phyloP scores from a whole-genome alignment of 2,113 vertebrate genomes.

The Eira barbara region DNA sequence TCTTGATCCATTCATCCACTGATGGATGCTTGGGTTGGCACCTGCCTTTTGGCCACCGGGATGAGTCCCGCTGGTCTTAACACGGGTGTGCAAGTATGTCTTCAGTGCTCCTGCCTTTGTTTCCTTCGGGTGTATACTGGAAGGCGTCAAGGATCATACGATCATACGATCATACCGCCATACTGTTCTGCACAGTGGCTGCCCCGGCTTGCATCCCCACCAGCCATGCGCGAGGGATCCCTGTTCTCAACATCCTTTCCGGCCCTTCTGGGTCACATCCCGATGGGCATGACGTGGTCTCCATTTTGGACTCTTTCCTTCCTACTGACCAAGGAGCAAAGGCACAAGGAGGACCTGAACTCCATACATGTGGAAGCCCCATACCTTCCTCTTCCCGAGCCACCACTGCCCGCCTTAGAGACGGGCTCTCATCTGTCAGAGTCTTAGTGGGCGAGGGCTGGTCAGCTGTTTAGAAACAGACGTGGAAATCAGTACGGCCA shows the following conservation, averaged over 20 bases:
- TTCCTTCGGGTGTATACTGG: no score
- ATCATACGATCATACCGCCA: no score
- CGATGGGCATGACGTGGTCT: rapidly evolving
- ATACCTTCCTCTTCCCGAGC: no score
- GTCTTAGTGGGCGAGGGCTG: no score
- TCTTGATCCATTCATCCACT: background rate
- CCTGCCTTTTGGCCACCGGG: background rate
- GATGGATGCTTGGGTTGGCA: background rate
- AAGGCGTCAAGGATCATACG: rapidly evolving
- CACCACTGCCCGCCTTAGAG: background rate
- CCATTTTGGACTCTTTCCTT: background rate
- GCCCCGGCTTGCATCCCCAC: background rate
- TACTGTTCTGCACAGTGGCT: background rate
- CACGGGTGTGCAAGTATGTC: rapidly evolving
- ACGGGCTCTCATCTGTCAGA: background rate
- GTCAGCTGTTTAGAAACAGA: no score
- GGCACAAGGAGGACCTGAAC: background rate
- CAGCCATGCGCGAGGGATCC: background rate
- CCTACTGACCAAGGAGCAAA: no score
- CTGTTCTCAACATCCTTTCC: background rate
- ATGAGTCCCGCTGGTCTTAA: background rate
- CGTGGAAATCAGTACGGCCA: rapidly evolving
- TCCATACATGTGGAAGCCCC: no score
- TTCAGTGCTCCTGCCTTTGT: background rate
- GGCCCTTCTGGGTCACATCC: background rate